Evolutionary conservation across 2,888 invertebrate species (phyloP).

Genomic region (Leucophenga montana): DNA sequence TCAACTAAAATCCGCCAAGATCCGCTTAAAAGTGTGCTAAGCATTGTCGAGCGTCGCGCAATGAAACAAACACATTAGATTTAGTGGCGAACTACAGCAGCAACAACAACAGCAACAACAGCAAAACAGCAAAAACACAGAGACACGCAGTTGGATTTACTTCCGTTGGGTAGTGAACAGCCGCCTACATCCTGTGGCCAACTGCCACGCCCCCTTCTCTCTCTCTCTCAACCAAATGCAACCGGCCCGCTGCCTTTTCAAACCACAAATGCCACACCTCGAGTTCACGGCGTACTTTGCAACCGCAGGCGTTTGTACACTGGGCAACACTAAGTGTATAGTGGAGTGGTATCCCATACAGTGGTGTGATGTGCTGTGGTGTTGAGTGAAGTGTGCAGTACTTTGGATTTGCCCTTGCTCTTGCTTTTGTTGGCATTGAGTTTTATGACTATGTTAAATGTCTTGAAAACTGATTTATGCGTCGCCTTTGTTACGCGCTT

Average conservation of each 20-base stretch:
- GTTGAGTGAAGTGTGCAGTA: not conserved
- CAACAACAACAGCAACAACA: not conserved
- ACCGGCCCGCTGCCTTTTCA: no score
- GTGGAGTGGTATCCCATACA: not conserved
- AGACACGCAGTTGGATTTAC: not conserved
- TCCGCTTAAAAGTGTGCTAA: conserved; percentile 12
- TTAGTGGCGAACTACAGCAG: not conserved
- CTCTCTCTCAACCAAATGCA: no score
- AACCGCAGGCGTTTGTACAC: conserved; percentile 49
- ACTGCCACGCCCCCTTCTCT: no score
- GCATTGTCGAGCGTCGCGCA: not conserved
- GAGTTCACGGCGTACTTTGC: conserved; percentile 1
- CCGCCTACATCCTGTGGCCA: no score
- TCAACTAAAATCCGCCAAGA: conserved; percentile 1
- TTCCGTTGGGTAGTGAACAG: not conserved
- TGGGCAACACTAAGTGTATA: conserved; percentile 11
- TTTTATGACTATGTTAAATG: conserved; percentile 23
- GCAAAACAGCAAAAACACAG: not conserved
- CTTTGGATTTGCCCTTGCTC: not conserved
- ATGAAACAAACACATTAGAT: not conserved
- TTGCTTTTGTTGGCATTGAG: conserved; percentile 33
- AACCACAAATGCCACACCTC: conserved; percentile 16
- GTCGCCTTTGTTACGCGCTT: not conserved
- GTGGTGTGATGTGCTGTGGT: no score
- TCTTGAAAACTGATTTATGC: conserved; percentile 25